Conservation (phyloP, 2,888 invertebrate genomes). For the Adelognathus sp. region DNA sequence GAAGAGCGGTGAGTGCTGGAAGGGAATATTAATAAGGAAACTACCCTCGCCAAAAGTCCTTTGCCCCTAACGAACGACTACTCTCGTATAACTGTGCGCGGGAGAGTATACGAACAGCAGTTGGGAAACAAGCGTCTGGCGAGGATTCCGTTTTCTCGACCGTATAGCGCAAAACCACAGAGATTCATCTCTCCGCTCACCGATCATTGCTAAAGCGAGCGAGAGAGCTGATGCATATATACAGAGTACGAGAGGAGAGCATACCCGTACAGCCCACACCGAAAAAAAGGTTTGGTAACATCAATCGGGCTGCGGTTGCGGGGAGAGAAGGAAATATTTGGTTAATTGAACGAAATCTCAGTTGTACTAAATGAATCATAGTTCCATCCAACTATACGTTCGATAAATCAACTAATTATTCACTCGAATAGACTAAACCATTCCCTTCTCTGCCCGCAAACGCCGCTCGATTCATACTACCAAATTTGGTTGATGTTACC, state of each 20-base stretch:
- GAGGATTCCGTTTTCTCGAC: background rate
- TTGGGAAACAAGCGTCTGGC: background rate
- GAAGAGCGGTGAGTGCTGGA: conserved; percentile 45
- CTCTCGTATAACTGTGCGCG: conserved; percentile 31
- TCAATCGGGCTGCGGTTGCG: too few species aligned
- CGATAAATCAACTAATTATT: too few species aligned
- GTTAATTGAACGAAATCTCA: too few species aligned
- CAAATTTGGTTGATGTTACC: too few species aligned
- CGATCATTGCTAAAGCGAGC: conserved; percentile 43
- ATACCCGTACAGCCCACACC: too few species aligned
- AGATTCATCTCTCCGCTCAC: conserved; percentile 15
- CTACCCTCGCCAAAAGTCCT: conserved; percentile 48
- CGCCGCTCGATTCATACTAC: too few species aligned
- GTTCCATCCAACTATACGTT: too few species aligned
- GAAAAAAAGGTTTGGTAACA: too few species aligned
- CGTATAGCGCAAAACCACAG: background rate
- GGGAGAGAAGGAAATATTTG: too few species aligned
- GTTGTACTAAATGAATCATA: too few species aligned
- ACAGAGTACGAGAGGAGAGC: background rate
- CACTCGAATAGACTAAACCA: too few species aligned
- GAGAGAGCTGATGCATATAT: background rate
- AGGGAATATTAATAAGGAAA: conserved; percentile 69
- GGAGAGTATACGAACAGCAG: conserved; percentile 2
- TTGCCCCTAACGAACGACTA: conserved; percentile 64
- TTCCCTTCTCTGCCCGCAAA: too few species aligned